Conservation (phyloP, 2,888 invertebrate genomes). For the Alsophila aescularia region DNA sequence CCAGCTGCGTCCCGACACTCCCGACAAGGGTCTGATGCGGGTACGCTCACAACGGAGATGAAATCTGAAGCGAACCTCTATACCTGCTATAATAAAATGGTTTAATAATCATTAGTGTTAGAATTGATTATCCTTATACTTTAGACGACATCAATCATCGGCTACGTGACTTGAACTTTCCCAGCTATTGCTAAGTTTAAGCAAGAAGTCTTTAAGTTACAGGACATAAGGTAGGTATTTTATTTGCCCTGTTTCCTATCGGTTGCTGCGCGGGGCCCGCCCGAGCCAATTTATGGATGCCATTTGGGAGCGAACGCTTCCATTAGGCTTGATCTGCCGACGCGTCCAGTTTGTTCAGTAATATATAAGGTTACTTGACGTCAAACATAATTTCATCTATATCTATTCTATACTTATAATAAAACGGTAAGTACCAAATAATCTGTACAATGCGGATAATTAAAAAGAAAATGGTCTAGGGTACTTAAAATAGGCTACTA, state of each 20-base stretch:
- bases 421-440: too few species aligned
- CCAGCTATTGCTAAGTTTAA: slow-evolving; percentile 15
- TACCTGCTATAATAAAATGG: slow-evolving; percentile 17
- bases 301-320: slow-evolving; percentile 10
- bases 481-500: too few species aligned
- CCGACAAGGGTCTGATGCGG: slow-evolving; percentile 61
- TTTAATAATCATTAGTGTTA: slow-evolving; percentile 24
- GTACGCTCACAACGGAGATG: slow-evolving; percentile 42
- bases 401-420: too few species aligned
- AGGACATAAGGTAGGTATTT: slow-evolving; percentile 23
- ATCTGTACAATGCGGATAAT: too few species aligned
- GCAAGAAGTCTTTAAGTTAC: slow-evolving; percentile 20
- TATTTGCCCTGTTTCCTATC: slow-evolving; percentile 21
- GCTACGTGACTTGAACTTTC: slow-evolving; percentile 21
- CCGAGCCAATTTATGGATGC: slow-evolving; percentile 20
- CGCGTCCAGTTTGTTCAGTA: slow-evolving; percentile 5
- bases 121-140: slow-evolving; percentile 20
- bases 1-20: slow-evolving; percentile 48
- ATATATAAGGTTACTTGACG: background rate
- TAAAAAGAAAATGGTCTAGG: too few species aligned
- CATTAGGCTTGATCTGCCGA: slow-evolving; percentile 27
- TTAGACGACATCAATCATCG: slow-evolving; percentile 31
- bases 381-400: background rate
- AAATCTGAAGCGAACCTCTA: slow-evolving; percentile 17
- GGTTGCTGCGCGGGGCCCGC: slow-evolving; percentile 7